Conservation (phyloP, 2,797 vertebrate genomes). For the Gorsachius magnificus region DNA sequence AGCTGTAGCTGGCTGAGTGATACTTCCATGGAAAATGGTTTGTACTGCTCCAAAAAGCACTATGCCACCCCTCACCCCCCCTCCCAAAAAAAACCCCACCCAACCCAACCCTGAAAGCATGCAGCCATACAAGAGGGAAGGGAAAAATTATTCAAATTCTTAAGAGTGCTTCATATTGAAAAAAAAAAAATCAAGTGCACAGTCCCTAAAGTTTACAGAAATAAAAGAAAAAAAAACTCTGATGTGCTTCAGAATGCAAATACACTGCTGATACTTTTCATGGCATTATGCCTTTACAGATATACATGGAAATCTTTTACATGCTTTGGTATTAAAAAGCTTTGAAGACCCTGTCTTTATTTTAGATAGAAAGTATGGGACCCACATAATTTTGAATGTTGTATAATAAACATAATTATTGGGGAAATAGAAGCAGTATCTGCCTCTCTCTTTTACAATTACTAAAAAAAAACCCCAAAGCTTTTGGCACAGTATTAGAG, state of each 20-base stretch:
- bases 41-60: not conserved
- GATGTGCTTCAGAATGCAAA: not conserved
- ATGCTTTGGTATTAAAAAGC: not conserved
- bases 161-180: not conserved
- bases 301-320: not conserved
- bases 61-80: too few relatives aligned
- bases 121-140: not conserved
- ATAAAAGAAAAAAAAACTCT: not conserved
- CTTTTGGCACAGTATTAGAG: not conserved
- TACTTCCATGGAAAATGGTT: not conserved
- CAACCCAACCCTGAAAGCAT: not conserved
- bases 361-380: not conserved
- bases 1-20: constrained; percentile 35
- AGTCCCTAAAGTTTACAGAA: not conserved
- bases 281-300: not conserved
- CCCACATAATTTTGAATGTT: not conserved
- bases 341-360: not conserved
- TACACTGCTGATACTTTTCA: not conserved
- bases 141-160: not conserved
- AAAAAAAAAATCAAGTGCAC: not conserved
- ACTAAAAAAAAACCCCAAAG: not conserved
- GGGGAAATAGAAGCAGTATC: not conserved
- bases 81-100: not conserved
- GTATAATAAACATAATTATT: not conserved
- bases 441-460: not conserved